Base-by-base conservation (phyloP, 2,113 vertebrate genomes). In the Tichodroma muraria region DNA sequence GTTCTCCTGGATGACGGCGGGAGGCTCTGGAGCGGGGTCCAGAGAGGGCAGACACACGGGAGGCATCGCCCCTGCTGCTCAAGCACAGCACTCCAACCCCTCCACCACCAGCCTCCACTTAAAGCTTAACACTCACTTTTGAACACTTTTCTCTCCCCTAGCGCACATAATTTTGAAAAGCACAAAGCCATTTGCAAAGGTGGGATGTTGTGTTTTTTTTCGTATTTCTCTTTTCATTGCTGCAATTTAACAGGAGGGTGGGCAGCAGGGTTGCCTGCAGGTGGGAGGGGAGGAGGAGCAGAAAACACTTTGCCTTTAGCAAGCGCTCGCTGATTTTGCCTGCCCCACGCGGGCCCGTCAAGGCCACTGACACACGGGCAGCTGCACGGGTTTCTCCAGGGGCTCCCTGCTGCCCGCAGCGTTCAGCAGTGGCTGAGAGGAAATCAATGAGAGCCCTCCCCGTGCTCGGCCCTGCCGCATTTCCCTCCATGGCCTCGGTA, bases 31-130 rank as follows among this genome's bases (percentile, higher is more conserved):
- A 85, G 44, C 0, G 0, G 35, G 35, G 15, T 50, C 2, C 0
- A 6, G 23, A 56, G 37, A 49, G 44, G 45, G 54, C 50, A 75
- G 50, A 35, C 20, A 0, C 4, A 25, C 0, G 0, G 45, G 18
- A 68, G 20, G 64, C 40, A 69, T 16, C 0, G 0, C 9, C 28
- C 17, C 37, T 25, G 60, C 50, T 70, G 64, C 78, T 50, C 73
- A 28, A 24, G 75, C 42, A 53, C 54, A 45, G 12, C 42, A 12
- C 13, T n/a, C 45, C n/a, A 25, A 40, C n/a, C 30, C 10, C 69
- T 6, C 57, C 28, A 25, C 18, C 75, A 44, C 24, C 30, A 80
- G 31, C 47, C 47, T 30, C 4, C 2, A 21, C 12, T 19, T 57
- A 61, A 85, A 57, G 75, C 52, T 52, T 37, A 81, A 70, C 64